A percentile compares a stretch with the other conserved stretches of the same genome.
phyloP scores from a whole-genome alignment of 2,888 invertebrate species.

The Steinernema hermaphroditum region DNA sequence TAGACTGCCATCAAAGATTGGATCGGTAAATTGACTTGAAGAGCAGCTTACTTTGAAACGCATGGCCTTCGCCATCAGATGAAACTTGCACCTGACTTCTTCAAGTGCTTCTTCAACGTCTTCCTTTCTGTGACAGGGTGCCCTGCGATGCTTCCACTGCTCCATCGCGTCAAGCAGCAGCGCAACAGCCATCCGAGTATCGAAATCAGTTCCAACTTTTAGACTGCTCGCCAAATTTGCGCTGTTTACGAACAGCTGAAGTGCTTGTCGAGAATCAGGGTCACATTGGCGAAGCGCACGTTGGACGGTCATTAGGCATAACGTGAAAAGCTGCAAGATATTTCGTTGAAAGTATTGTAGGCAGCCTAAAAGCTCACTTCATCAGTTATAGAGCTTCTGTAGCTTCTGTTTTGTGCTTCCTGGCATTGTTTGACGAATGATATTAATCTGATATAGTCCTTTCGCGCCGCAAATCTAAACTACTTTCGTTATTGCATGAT shows the following conservation, averaged over 20 bases:
- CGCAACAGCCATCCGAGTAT: background rate
- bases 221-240: background rate
- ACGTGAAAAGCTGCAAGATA: background rate
- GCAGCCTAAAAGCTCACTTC: background rate
- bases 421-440: background rate
- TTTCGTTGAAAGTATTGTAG: background rate
- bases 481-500: background rate
- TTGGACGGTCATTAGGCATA: background rate
- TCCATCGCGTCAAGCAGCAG: conserved; percentile 7
- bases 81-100: background rate
- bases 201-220: background rate
- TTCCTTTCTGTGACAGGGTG: background rate
- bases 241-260: background rate
- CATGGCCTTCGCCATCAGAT: background rate
- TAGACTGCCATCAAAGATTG: too few relatives aligned
- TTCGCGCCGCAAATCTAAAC: background rate
- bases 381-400: background rate
- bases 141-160: background rate
- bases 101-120: background rate
- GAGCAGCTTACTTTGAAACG: background rate
- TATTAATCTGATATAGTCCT: background rate
- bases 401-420: background rate
- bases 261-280: background rate
- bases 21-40: too few relatives aligned
- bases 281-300: background rate